phyloP scores from a whole-genome alignment of 2,113 vertebrate genomes.

The Chauna torquata region DNA sequence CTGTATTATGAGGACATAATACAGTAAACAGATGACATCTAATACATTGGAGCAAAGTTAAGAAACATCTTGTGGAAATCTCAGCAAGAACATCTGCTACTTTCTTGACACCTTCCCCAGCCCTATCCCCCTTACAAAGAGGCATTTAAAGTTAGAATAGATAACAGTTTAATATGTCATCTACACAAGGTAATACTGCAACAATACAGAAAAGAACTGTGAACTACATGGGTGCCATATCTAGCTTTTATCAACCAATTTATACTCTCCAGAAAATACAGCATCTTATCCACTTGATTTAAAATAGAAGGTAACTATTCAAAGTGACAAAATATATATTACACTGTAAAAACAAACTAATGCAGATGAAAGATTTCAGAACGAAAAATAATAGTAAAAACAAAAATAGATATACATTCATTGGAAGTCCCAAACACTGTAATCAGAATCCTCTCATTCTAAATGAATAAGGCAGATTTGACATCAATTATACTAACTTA shows the following conservation, averaged over 20 bases:
- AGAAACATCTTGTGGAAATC: neutral
- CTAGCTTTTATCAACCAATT: neutral
- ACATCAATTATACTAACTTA: neutral
- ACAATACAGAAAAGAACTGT: neutral
- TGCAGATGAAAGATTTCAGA: neutral
- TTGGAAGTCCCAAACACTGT: neutral
- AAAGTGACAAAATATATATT: neutral
- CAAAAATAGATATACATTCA: neutral
- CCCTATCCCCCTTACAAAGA: rapidly evolving
- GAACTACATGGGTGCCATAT: neutral
- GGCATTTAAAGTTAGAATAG: neutral
- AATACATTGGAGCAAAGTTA: neutral
- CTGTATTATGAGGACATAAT: neutral
- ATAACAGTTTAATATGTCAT: neutral
- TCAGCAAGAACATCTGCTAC: neutral
- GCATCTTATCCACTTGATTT: neutral
- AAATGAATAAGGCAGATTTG: neutral
- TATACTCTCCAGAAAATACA: neutral
- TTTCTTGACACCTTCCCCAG: neutral
- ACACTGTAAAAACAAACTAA: neutral
- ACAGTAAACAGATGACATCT: neutral
- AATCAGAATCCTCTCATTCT: neutral
- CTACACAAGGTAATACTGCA: neutral
- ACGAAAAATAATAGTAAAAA: no score
- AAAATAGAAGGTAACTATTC: neutral